These are phyloP conservation scores for Icerya purchasi DNA, from an alignment of 2,888 invertebrate genomes.

Conservation along the genomic window DNA sequence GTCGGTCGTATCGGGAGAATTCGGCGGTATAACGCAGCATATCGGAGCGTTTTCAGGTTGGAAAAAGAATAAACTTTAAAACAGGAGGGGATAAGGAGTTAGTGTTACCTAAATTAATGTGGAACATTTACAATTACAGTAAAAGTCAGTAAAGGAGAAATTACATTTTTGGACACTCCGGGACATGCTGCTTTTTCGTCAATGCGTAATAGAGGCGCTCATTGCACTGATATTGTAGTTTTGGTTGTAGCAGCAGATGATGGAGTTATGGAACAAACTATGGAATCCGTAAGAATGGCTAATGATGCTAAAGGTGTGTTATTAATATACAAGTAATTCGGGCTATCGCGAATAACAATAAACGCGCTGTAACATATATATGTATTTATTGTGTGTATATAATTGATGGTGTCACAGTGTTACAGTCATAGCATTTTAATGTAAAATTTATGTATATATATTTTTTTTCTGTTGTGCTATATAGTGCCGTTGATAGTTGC, in stretches of 20 bases:
- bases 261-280: constrained; percentile 94
- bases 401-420: too few species aligned
- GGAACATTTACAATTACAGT: constrained; percentile 33
- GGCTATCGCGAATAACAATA: too few species aligned
- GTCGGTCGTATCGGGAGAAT: constrained; percentile 71
- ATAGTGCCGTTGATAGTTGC: constrained; percentile 87
- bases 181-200: constrained; percentile 93
- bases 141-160: constrained; percentile 42
- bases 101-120: too few species aligned
- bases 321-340: background rate
- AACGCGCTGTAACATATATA: too few species aligned
- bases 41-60: constrained; percentile 86
- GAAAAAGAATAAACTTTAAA: background rate
- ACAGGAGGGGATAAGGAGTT: too few species aligned
- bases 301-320: constrained; percentile 42
- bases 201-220: constrained; percentile 86
- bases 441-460: too few species aligned
- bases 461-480: constrained; percentile 4
- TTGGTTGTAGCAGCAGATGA: constrained; percentile 96
- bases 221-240: constrained; percentile 79
- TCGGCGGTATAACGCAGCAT: constrained; percentile 97
- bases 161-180: constrained; percentile 95
- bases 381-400: too few species aligned
- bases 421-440: too few species aligned
- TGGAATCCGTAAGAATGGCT: constrained; percentile 76